A percentile compares a stretch with the other conserved stretches of the same genome.
Conservation (phyloP, 2,888 invertebrate genomes). For the Biston stratarius region DNA sequence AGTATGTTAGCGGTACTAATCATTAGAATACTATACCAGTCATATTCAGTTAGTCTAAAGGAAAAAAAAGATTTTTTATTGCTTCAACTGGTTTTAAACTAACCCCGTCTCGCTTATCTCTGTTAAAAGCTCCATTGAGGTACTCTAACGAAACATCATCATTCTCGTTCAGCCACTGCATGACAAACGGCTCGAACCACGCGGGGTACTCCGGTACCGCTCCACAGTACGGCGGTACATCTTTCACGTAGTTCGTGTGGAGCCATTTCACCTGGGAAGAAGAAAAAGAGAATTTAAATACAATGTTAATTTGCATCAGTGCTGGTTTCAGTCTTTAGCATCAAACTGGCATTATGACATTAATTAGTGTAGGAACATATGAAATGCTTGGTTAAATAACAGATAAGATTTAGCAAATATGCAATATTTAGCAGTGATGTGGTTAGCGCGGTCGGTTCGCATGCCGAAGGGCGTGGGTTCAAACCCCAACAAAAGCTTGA, state of each 20-base stretch:
- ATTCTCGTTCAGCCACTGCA: slow-evolving; percentile 99
- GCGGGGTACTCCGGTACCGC: slow-evolving; percentile 99
- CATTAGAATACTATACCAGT: too few species aligned
- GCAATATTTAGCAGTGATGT: too few species aligned
- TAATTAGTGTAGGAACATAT: too few species aligned
- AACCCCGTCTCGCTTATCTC: slow-evolving; percentile 98
- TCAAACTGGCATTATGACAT: too few species aligned
- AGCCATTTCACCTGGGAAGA: slow-evolving; percentile 94
- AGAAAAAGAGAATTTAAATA: neutral
- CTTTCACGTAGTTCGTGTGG: slow-evolving; percentile 98
- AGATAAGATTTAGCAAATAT: too few species aligned
- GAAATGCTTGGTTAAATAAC: too few species aligned
- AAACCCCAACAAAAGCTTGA: too few species aligned
- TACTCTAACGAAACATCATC: slow-evolving; percentile 99
- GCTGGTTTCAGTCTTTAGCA: too few species aligned
- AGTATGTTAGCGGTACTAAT: too few species aligned
- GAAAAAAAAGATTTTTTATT: neutral
- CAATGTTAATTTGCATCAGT: neutral
- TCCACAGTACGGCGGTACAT: slow-evolving; percentile 98
- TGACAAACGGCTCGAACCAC: slow-evolving; percentile 99
- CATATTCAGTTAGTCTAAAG: neutral
- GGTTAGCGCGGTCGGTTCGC: too few species aligned
- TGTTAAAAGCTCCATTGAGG: slow-evolving; percentile 98
- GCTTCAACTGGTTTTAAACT: neutral
- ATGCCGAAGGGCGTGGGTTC: too few species aligned